phyloP scores from a whole-genome alignment of 2,113 vertebrate species.

The Planiliza haematocheilus region DNA sequence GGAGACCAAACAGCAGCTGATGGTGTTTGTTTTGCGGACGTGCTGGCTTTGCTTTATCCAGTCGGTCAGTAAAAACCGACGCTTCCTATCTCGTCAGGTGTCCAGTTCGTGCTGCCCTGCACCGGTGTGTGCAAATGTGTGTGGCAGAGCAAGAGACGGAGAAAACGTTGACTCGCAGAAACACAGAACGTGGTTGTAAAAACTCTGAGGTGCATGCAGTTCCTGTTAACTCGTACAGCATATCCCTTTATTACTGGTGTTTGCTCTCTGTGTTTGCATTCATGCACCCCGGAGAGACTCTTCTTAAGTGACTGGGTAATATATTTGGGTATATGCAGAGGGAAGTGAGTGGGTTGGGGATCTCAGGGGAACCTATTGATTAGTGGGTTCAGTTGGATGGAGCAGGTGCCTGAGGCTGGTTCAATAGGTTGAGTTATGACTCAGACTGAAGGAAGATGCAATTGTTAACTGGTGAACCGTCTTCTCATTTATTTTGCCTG shows the following conservation, averaged over 20 bases:
- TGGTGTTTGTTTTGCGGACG: constrained; percentile 70
- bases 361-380: constrained; percentile 63
- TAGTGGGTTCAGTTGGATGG: constrained; percentile 50
- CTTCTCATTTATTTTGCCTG: constrained; percentile 13
- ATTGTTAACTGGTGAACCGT: constrained; percentile 14
- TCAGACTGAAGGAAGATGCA: constrained; percentile 35
- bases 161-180: constrained; percentile 18
- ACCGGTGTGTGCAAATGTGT: constrained; percentile 51
- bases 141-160: constrained; percentile 1
- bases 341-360: constrained; percentile 43
- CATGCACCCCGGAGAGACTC: constrained; percentile 25
- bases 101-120: constrained; percentile 28
- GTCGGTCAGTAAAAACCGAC: constrained; percentile 38
- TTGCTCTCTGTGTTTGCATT: constrained; percentile 43
- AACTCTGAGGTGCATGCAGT: constrained; percentile 12
- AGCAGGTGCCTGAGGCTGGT: constrained; percentile 40
- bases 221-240: constrained; percentile 37
- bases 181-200: constrained; percentile 2
- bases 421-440: constrained; percentile 66
- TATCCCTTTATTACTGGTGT: constrained; percentile 54
- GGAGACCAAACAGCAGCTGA: constrained; percentile 65
- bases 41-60: constrained; percentile 61
- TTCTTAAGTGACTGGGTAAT: constrained; percentile 41
- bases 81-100: constrained; percentile 54
- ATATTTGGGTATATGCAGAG: constrained; percentile 40